Percentiles rank a stretch among this genome's conserved stretches.
phyloP scores from a whole-genome alignment of 2,888 invertebrate genomes.

The Portevinia maculata region DNA sequence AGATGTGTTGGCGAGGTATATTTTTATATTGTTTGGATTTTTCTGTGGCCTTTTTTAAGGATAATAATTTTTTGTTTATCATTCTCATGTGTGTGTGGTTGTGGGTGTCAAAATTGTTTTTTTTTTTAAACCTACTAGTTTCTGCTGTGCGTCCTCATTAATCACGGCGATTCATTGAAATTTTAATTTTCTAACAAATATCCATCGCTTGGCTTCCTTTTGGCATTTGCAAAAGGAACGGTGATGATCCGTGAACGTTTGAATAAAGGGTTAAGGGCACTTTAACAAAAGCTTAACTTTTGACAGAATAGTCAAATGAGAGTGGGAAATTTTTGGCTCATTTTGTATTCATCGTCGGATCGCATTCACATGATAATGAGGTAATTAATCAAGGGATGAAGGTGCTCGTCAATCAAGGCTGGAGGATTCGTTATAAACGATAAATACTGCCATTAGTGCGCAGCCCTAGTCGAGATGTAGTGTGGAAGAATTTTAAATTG shows the following conservation, averaged over 20 bases:
- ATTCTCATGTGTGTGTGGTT: slow-evolving; percentile 18
- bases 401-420: slow-evolving; percentile 57
- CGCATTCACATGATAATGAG: slow-evolving; percentile 68
- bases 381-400: slow-evolving; percentile 68
- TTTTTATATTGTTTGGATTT: slow-evolving; percentile 26
- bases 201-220: slow-evolving; percentile 6
- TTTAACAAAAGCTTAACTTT: slow-evolving; percentile 60
- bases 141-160: slow-evolving; percentile 34
- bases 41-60: slow-evolving; percentile 27
- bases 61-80: slow-evolving; percentile 27
- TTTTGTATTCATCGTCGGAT: slow-evolving; percentile 51
- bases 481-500: slow-evolving; percentile 8
- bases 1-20: slow-evolving; percentile 21
- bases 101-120: slow-evolving; percentile 57
- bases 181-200: slow-evolving; percentile 14
- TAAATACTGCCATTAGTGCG: slow-evolving; percentile 10
- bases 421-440: slow-evolving; percentile 17
- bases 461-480: neutral
- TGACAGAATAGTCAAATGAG: slow-evolving; percentile 13
- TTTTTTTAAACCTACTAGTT: slow-evolving; percentile 14
- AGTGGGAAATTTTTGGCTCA: slow-evolving; percentile 32
- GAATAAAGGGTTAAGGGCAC: slow-evolving; percentile 51
- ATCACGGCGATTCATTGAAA: slow-evolving; percentile 63
- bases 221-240: neutral
- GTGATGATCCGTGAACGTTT: slow-evolving; percentile 47